Conservation (phyloP, 2,113 vertebrate genomes). For the Charina bottae region DNA sequence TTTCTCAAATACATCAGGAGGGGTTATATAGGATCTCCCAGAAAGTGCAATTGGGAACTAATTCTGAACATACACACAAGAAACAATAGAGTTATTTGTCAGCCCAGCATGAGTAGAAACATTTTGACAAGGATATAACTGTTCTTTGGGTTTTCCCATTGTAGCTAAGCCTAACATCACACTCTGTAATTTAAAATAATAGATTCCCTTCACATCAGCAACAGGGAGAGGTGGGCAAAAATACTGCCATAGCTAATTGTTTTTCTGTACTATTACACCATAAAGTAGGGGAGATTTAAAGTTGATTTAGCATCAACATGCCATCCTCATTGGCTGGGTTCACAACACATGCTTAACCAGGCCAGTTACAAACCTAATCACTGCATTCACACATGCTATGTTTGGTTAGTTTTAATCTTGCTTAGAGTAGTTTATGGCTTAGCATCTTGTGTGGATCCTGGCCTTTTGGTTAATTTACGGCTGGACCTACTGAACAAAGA, state of each 20-base stretch:
- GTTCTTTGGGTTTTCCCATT: background rate
- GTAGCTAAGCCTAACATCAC: background rate
- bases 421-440: too few relatives aligned
- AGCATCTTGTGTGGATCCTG: too few relatives aligned
- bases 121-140: background rate
- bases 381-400: too few relatives aligned
- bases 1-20: background rate
- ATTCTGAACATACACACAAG: background rate
- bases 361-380: too few relatives aligned
- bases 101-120: background rate
- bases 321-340: too few relatives aligned
- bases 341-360: too few relatives aligned
- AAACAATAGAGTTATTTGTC: constrained; percentile 24
- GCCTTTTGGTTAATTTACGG: too few relatives aligned
- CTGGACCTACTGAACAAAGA: too few relatives aligned
- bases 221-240: background rate
- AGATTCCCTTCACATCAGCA: background rate
- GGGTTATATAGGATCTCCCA: background rate
- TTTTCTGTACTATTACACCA: too few relatives aligned
- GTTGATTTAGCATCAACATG: too few relatives aligned
- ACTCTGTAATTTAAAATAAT: background rate
- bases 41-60: background rate
- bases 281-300: too few relatives aligned
- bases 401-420: too few relatives aligned
- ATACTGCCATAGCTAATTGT: background rate